These are phyloP conservation scores for Palythoa grandiflora DNA, from an alignment of 92 coral and sea anemone species.

Conservation along the genomic window DNA sequence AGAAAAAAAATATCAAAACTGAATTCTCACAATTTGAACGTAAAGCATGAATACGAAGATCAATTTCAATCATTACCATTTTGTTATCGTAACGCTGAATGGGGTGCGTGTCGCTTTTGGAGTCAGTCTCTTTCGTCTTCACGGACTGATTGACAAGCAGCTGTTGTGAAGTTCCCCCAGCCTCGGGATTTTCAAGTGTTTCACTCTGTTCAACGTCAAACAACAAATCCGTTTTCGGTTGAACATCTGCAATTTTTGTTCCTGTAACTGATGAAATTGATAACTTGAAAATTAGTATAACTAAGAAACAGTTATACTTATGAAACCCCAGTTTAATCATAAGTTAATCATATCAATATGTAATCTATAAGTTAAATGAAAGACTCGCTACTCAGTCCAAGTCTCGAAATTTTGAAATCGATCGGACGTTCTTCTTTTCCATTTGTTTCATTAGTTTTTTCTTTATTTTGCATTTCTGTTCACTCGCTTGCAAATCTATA, in stretches of 20 bases:
- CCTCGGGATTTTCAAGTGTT: not conserved
- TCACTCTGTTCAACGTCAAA: not conserved
- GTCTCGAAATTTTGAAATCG: no score
- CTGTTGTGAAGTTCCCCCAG: not conserved
- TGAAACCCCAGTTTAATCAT: not conserved
- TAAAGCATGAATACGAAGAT: no score
- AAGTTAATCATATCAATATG: no score
- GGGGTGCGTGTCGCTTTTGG: not conserved
- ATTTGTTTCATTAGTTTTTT: no score
- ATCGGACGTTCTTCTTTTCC: no score
- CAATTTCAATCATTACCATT: not conserved
- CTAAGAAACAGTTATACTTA: not conserved
- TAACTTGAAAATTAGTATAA: not conserved
- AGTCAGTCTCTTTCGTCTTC: not conserved
- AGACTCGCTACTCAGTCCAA: no score
- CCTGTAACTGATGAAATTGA: not conserved
- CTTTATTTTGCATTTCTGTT: no score
- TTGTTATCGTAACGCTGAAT: not conserved
- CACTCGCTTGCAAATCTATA: no score
- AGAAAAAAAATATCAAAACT: no score
- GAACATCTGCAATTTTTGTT: not conserved
- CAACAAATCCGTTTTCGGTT: conserved; percentile 5
- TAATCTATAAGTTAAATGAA: no score
- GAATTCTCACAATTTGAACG: no score
- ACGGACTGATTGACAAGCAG: not conserved